Base-by-base conservation (phyloP, 2,797 vertebrate species). In the Channallabes apus region DNA sequence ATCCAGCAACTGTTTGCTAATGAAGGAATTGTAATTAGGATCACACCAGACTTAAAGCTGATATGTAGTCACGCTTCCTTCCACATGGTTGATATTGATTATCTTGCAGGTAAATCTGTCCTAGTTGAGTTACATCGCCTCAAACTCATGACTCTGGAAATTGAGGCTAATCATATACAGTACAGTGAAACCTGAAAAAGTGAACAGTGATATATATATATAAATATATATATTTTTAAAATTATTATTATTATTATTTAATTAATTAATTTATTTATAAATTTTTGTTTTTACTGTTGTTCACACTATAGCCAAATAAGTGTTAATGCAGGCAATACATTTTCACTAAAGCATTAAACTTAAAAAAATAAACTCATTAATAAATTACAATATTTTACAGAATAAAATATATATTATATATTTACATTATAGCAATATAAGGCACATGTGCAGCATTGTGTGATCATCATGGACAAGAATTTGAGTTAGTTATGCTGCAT, bases 101-200 rank as follows among this genome's bases (percentile, higher is more conserved):
- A 61, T 80, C n/a, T 71, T 61, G 54, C n/a, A 67, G 58, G 54
- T 67, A 65, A 69, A 69, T 78, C 29, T 78, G 76, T 79, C n/a
- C 35, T 61, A 22, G n/a, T 79, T 84, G 64, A 69, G 32, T 79
- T 84, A 59, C 35, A 71, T 61, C n/a, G 27, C 54, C 38, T 58
- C 56, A 41, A 59, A 84, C 62, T 78, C 64, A 68, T 68, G 73
- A 84, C 51, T 27, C 62, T 27, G 54, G 46, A 84, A 68, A 78
- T 14, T 1, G n/a, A 59, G 32, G 32, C 27, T 84, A 68, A 78
- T 68, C 41, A 20, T 27, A 62, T 46, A 46, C 56, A 61, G 56
- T 61, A 35, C 32, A 72, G 35, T 29, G 15, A 14, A 62, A 35
- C 24, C 78, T 27, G 59, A 65, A 62, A 51, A 17, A 54, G 24